Percentiles rank a stretch among this genome's conserved stretches.
These are phyloP conservation scores for Archivesica marissinica DNA, from an alignment of 1,140 invertebrate genomes.

Conservation along the genomic window DNA sequence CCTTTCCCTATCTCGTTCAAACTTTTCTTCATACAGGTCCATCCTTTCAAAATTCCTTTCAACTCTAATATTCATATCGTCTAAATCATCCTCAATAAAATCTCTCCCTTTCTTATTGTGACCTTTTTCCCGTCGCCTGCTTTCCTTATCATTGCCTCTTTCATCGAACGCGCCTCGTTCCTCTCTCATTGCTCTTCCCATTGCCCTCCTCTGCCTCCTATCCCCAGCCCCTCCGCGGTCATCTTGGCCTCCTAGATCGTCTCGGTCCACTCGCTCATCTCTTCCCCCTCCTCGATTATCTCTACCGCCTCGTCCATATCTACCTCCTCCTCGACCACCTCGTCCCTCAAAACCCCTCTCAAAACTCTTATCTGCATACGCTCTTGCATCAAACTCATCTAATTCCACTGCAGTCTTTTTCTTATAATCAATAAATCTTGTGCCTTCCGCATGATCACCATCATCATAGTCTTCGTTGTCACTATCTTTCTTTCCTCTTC, in stretches of 20 bases:
- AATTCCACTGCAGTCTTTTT: not conserved
- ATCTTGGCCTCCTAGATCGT: too few species aligned
- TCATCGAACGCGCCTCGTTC: constrained; percentile 34
- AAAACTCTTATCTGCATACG: constrained; percentile 23
- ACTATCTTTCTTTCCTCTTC: constrained; percentile 20
- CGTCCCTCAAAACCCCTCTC: constrained; percentile 3
- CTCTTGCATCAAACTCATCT: constrained; percentile 19
- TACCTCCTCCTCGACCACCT: not conserved
- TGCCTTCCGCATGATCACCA: not conserved
- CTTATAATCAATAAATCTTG: constrained; percentile 4
- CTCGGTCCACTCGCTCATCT: not conserved
- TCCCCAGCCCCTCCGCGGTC: not conserved
- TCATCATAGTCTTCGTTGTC: constrained; percentile 17
- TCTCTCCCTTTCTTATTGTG: constrained; percentile 66
- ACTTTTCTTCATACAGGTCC: constrained; percentile 61
- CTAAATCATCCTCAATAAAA: constrained; percentile 63
- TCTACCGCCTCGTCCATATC: not conserved
- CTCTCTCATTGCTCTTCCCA: not conserved
- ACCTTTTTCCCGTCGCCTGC: not conserved
- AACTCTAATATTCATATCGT: constrained; percentile 69
- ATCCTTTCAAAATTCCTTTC: constrained; percentile 65
- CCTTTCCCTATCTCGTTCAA: constrained; percentile 62
- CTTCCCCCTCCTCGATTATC: not conserved
- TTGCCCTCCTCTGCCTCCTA: not conserved
- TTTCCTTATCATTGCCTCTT: not conserved